Evolutionary conservation across 2,888 invertebrate genomes (phyloP).

Genomic region (Griposia aprilina): DNA sequence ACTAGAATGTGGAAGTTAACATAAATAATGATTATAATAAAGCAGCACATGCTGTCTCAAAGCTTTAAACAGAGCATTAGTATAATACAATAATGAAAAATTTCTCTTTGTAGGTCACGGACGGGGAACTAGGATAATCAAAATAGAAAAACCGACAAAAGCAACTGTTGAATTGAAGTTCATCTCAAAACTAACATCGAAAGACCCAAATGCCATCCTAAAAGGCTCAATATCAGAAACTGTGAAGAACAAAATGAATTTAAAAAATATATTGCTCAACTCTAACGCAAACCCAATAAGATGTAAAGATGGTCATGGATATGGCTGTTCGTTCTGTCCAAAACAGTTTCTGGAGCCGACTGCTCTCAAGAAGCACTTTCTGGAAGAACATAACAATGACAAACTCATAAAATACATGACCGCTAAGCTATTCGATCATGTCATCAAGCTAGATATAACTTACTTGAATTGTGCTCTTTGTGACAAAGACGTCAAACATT

Average conservation of each 20-base stretch:
- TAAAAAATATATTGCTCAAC: slow-evolving; percentile 73
- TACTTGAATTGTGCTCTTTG: slow-evolving; percentile 76
- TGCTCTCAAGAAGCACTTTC: slow-evolving; percentile 75
- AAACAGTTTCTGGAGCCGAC: slow-evolving; percentile 72
- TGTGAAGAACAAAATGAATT: slow-evolving; percentile 71
- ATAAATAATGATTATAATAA: not conserved
- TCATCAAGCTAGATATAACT: slow-evolving; percentile 80
- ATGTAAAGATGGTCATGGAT: slow-evolving; percentile 74
- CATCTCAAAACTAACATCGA: slow-evolving; percentile 57
- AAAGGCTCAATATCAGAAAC: slow-evolving; percentile 41
- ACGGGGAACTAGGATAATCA: slow-evolving; percentile 69
- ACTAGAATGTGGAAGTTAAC: not conserved
- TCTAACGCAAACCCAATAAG: slow-evolving; percentile 81
- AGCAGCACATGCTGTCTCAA: not conserved
- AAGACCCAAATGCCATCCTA: slow-evolving; percentile 3
- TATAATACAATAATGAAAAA: slow-evolving; percentile 55
- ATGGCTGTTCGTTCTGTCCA: slow-evolving; percentile 75
- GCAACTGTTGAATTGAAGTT: slow-evolving; percentile 72
- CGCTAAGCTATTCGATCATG: slow-evolving; percentile 69
- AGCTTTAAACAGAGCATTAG: slow-evolving; percentile 7
- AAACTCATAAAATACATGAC: slow-evolving; percentile 71
- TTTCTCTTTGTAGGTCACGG: slow-evolving; percentile 74
- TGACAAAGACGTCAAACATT: slow-evolving; percentile 66
- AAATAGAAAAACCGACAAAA: slow-evolving; percentile 66
- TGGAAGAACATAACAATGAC: slow-evolving; percentile 75